These are phyloP conservation scores for Autographa pulchrina DNA, from an alignment of 2,888 invertebrate genomes.

Conservation along the genomic window DNA sequence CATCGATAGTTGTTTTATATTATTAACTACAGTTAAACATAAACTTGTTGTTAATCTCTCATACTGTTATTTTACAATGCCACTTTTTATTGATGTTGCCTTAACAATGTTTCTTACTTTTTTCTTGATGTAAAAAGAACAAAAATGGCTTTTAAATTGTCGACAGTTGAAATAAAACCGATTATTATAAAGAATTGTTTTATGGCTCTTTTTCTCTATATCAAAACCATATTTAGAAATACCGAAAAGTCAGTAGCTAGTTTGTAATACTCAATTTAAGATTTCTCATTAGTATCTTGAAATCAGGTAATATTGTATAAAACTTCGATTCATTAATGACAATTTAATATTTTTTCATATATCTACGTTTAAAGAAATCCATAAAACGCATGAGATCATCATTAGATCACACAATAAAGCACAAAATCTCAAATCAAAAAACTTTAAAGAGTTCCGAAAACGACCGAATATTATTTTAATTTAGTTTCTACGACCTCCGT, in stretches of 20 bases:
- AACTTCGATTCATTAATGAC: neutral
- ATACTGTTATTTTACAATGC: too few species aligned
- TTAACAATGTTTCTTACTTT: too few species aligned
- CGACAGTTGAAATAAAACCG: too few species aligned
- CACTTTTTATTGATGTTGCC: too few species aligned
- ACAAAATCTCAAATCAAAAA: neutral
- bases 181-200: neutral
- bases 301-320: neutral
- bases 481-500: conserved; percentile 14
- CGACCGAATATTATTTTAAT: conserved; percentile 23
- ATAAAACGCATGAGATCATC: conserved; percentile 4
- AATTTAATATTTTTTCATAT: neutral
- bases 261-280: neutral
- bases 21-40: neutral
- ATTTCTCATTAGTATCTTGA: neutral
- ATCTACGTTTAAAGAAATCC: neutral
- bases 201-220: neutral
- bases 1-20: neutral
- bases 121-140: too few species aligned
- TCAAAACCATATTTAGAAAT: neutral
- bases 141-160: too few species aligned
- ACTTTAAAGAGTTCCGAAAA: neutral
- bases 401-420: conserved; percentile 5
- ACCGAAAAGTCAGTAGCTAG: neutral
- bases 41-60: too few species aligned